A percentile compares a stretch with the other conserved stretches of the same genome.
Conservation (phyloP, 2,797 vertebrate species). For the Triplophysa yarkandensis region DNA sequence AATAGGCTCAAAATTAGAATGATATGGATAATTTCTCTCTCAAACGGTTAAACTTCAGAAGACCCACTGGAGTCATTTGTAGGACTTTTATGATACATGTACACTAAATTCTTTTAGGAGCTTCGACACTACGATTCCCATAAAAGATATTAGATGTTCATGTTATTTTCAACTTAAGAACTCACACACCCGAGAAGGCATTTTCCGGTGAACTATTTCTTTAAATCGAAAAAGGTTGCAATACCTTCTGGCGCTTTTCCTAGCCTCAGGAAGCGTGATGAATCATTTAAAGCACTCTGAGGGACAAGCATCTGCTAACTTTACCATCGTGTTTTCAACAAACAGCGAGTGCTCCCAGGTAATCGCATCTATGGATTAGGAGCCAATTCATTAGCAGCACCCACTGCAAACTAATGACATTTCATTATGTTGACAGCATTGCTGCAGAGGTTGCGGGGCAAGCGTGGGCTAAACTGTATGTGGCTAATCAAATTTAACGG, state of each 20-base stretch:
- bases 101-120: too few species aligned
- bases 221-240: conserved; percentile 4
- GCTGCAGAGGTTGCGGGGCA: conserved; percentile 59
- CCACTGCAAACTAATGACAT: conserved; percentile 24
- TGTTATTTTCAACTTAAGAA: too few species aligned
- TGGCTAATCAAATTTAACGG: conserved; percentile 75
- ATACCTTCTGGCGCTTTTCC: conserved; percentile 32
- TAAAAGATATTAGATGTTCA: too few species aligned
- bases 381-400: conserved; percentile 35
- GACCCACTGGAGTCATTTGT: too few species aligned
- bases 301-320: conserved; percentile 18
- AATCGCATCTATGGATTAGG: conserved; percentile 40
- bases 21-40: too few species aligned
- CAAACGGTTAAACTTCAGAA: too few species aligned
- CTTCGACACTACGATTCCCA: too few species aligned
- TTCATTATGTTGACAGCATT: conserved; percentile 62
- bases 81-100: too few species aligned
- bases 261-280: conserved; percentile 18
- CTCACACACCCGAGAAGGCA: too few species aligned
- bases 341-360: conserved; percentile 5
- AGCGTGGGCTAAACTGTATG: conserved; percentile 57
- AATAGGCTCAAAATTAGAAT: too few species aligned
- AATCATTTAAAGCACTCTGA: conserved; percentile 34
- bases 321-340: conserved; percentile 26
- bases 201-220: neutral